A percentile compares a stretch with the other conserved stretches of the same genome.
These are phyloP conservation scores for Pogonocherus hispidulus DNA, from an alignment of 2,888 invertebrate species.

Conservation along the genomic window DNA sequence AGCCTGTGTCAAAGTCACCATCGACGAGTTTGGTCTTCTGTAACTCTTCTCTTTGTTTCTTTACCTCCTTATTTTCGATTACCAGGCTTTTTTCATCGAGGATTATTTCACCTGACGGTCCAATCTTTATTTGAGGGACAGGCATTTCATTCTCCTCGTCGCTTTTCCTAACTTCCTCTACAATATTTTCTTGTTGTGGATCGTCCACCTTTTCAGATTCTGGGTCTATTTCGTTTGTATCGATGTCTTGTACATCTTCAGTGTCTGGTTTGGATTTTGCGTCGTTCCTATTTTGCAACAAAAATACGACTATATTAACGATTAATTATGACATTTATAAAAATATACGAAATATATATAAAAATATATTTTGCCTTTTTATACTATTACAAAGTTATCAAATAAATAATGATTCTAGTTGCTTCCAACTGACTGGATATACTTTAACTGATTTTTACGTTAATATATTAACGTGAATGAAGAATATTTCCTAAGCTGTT, in stretches of 20 bases:
- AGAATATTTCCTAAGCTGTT: too few relatives aligned
- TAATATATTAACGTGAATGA: too few relatives aligned
- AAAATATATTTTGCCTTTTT: too few relatives aligned
- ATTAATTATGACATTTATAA: too few relatives aligned
- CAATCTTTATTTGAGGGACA: conserved; percentile 88
- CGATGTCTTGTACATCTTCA: conserved; percentile 40
- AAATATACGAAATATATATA: too few relatives aligned
- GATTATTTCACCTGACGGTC: conserved; percentile 87
- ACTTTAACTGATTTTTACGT: too few relatives aligned
- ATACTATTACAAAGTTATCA: too few relatives aligned
- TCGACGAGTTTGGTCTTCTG: conserved; percentile 77
- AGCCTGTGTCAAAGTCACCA: conserved; percentile 71
- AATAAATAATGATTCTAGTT: too few relatives aligned
- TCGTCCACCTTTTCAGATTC: conserved; percentile 36
- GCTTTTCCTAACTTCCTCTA: conserved; percentile 48
- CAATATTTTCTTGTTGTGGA: conserved; percentile 47
- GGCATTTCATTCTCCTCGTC: conserved; percentile 71
- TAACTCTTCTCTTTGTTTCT: conserved; percentile 75
- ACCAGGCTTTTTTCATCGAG: conserved; percentile 89
- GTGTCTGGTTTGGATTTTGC: conserved; percentile 37
- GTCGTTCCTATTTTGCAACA: conserved; percentile 31
- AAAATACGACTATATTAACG: too few relatives aligned
- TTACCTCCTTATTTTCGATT: conserved; percentile 79
- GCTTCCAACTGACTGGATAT: too few relatives aligned
- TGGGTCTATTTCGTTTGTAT: conserved; percentile 40